These are phyloP conservation scores for Chymomyza amoena DNA, from an alignment of 2,888 invertebrate genomes.

Conservation along the genomic window DNA sequence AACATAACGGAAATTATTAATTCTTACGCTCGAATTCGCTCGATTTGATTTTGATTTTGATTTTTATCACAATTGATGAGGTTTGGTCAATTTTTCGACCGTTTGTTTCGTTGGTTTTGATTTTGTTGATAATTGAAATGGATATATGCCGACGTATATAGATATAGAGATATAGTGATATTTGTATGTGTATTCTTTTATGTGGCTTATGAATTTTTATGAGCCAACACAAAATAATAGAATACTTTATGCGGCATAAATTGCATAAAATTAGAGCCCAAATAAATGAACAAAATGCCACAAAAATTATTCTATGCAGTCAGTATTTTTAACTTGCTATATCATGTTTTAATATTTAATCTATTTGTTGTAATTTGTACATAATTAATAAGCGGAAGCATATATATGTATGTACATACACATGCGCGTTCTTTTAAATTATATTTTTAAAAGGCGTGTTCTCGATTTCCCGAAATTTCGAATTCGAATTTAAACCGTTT, in stretches of 20 bases:
- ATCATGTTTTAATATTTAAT: conserved; percentile 55
- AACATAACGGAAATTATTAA: conserved; percentile 66
- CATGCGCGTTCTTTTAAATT: neutral
- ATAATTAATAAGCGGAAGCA: conserved; percentile 48
- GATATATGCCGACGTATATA: conserved; percentile 14
- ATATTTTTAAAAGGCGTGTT: too few relatives aligned
- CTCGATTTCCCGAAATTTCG: too few relatives aligned
- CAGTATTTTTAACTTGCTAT: conserved; percentile 9
- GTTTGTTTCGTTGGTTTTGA: conserved; percentile 14
- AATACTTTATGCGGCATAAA: conserved; percentile 50
- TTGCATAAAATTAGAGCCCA: conserved; percentile 30
- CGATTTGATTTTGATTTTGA: conserved; percentile 64
- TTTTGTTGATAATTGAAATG: conserved; percentile 56
- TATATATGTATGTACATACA: conserved; percentile 21
- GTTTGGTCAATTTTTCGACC: conserved; percentile 21
- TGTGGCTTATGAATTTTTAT: conserved; percentile 63
- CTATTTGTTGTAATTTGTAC: conserved; percentile 54
- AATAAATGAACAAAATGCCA: conserved; percentile 23
- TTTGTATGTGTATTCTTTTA: conserved; percentile 10
- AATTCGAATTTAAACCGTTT: too few relatives aligned
- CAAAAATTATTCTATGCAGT: conserved; percentile 2
- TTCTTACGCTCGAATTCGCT: conserved; percentile 67
- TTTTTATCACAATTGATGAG: conserved; percentile 49
- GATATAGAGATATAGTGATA: too few relatives aligned
- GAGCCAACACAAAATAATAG: conserved; percentile 47